A percentile compares a stretch with the other conserved stretches of the same genome.
Evolutionary conservation across 2,113 vertebrate species (phyloP).

Genomic region (Rhinichthys klamathensis): DNA sequence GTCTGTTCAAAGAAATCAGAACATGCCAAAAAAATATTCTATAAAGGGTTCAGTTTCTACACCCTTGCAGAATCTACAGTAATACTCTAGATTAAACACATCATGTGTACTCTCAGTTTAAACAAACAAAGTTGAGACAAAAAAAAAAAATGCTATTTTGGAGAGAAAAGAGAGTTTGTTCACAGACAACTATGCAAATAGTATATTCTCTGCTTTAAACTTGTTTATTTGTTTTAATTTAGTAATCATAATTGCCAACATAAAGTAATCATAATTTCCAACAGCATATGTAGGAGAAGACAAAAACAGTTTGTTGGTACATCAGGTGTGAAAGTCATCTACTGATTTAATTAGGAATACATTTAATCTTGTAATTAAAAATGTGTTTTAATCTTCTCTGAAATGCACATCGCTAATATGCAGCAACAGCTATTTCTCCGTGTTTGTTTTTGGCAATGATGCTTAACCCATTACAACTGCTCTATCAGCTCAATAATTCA

Average conservation of each 20-base stretch:
- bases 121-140: slow-evolving; percentile 45
- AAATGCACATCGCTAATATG: background rate
- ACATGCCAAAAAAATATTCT: too few species aligned
- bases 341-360: background rate
- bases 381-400: background rate
- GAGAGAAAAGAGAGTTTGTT: slow-evolving; percentile 53
- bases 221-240: background rate
- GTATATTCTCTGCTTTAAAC: background rate
- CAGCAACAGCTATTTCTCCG: background rate
- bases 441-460: background rate
- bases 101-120: slow-evolving; percentile 41
- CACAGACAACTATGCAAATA: slow-evolving; percentile 16
- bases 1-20: background rate
- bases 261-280: background rate
- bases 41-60: background rate
- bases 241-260: background rate
- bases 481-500: slow-evolving; percentile 37
- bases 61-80: background rate
- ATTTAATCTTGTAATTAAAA: background rate
- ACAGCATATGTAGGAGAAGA: background rate
- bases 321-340: background rate
- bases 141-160: slow-evolving; percentile 56
- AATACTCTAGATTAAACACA: slow-evolving; percentile 45
- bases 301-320: background rate
- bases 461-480: slow-evolving; percentile 6